A percentile compares a stretch with the other conserved stretches of the same genome.
These are phyloP conservation scores for Hiodon alosoides DNA, from an alignment of 2,113 vertebrate species.

Conservation along the genomic window DNA sequence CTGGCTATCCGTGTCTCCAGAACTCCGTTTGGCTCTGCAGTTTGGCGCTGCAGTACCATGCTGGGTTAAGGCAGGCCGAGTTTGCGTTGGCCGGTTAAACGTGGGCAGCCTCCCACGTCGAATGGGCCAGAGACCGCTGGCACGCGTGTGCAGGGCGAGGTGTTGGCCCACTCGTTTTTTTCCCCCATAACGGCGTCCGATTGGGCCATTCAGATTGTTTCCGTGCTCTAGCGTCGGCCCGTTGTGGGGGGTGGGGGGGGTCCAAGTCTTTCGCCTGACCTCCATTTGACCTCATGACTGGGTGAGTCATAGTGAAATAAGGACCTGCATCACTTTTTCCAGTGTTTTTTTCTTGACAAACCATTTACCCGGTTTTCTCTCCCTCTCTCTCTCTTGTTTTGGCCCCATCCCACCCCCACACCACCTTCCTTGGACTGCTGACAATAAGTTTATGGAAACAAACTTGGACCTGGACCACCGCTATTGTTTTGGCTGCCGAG, in stretches of 20 bases:
- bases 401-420: background rate
- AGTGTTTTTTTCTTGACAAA: background rate
- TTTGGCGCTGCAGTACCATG: background rate
- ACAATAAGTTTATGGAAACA: constrained; percentile 41
- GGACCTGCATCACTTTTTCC: background rate
- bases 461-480: constrained; percentile 40
- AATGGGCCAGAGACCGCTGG: background rate
- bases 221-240: too few relatives aligned
- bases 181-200: too few relatives aligned
- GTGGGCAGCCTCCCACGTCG: background rate
- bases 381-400: constrained; percentile 16
- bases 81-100: background rate
- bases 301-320: background rate
- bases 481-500: constrained; percentile 49
- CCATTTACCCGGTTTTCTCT: constrained; percentile 29
- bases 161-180: background rate
- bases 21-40: background rate
- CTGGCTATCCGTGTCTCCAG: background rate
- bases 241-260: too few relatives aligned
- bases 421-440: constrained; percentile 36
- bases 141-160: background rate
- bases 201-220: too few relatives aligned
- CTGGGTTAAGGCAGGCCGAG: background rate
- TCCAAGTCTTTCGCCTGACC: too few relatives aligned
- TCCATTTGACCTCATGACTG: too few relatives aligned